Percentiles rank a stretch among this genome's conserved stretches.
These are phyloP conservation scores for Lepidurus arcticus DNA, from an alignment of 1,140 invertebrate species.

Conservation along the genomic window DNA sequence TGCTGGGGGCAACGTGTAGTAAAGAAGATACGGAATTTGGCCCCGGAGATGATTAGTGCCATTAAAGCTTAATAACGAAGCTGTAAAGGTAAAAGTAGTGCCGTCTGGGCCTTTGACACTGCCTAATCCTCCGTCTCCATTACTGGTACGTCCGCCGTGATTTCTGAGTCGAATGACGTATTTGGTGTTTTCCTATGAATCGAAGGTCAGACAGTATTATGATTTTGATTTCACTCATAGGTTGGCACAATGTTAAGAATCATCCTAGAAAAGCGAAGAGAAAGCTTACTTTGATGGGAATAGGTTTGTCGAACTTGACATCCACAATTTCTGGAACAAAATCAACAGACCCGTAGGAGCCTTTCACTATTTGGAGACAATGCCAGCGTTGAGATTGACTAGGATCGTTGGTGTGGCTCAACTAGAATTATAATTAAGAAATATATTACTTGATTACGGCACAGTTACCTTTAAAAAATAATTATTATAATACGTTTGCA, in stretches of 20 bases:
- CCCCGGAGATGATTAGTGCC: conserved; percentile 88
- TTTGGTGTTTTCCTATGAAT: conserved; percentile 63
- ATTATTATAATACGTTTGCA: no score
- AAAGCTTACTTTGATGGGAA: conserved; percentile 67
- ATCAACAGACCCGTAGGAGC: conserved; percentile 69
- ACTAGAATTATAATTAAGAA: conserved; percentile 16
- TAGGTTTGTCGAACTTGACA: conserved; percentile 82
- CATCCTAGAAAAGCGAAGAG: not conserved
- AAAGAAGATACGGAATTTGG: conserved; percentile 90
- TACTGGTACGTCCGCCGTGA: conserved; percentile 84
- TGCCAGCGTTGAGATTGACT: conserved; percentile 56
- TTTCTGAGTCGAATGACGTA: conserved; percentile 85
- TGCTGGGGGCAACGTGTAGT: conserved; percentile 61
- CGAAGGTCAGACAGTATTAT: not conserved
- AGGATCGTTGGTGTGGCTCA: conserved; percentile 36
- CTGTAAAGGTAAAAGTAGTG: conserved; percentile 82
- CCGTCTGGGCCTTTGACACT: conserved; percentile 86
- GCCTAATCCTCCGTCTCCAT: conserved; percentile 82
- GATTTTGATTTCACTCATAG: not conserved
- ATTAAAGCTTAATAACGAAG: conserved; percentile 88
- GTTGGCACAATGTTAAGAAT: not conserved
- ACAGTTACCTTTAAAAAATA: not conserved
- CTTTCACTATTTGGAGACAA: conserved; percentile 63
- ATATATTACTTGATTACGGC: not conserved
- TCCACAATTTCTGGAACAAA: conserved; percentile 71